phyloP scores from a whole-genome alignment of 2,888 invertebrate genomes.

The Leucophenga maculata region DNA sequence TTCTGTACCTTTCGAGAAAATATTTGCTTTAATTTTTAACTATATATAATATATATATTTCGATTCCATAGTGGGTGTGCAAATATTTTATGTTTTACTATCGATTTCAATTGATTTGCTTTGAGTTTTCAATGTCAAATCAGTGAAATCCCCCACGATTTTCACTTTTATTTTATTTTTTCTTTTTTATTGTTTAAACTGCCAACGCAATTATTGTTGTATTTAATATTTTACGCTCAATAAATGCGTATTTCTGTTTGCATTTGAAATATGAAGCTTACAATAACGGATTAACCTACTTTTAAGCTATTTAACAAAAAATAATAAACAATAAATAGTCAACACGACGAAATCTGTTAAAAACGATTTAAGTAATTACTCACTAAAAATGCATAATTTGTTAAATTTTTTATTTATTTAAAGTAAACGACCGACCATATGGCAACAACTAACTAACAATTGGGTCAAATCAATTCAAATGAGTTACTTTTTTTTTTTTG shows the following conservation, averaged over 20 bases:
- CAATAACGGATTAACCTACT: slow-evolving; percentile 27
- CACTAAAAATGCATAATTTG: slow-evolving; percentile 7
- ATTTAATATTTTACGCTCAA: background rate
- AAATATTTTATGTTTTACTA: background rate
- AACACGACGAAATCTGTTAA: background rate
- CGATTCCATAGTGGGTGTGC: too few relatives aligned
- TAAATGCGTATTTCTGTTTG: slow-evolving; percentile 6
- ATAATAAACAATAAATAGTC: background rate
- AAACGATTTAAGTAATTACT: slow-evolving; percentile 17
- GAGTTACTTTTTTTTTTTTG: too few relatives aligned
- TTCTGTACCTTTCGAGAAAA: too few relatives aligned
- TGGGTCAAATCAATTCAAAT: slow-evolving; percentile 2
- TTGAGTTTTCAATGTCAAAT: slow-evolving; percentile 13
- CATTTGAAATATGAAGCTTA: slow-evolving; percentile 8
- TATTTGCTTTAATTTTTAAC: too few relatives aligned
- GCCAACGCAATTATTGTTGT: background rate
- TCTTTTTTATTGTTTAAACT: background rate
- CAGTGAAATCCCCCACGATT: background rate
- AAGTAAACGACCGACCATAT: too few relatives aligned
- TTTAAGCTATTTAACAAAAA: slow-evolving; percentile 5
- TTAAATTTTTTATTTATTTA: background rate
- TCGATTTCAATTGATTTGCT: too few relatives aligned
- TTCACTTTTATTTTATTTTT: slow-evolving; percentile 9
- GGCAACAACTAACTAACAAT: background rate
- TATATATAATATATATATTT: too few relatives aligned